phyloP scores from a whole-genome alignment of 2,113 vertebrate genomes.

The Microtus ochrogaster region DNA sequence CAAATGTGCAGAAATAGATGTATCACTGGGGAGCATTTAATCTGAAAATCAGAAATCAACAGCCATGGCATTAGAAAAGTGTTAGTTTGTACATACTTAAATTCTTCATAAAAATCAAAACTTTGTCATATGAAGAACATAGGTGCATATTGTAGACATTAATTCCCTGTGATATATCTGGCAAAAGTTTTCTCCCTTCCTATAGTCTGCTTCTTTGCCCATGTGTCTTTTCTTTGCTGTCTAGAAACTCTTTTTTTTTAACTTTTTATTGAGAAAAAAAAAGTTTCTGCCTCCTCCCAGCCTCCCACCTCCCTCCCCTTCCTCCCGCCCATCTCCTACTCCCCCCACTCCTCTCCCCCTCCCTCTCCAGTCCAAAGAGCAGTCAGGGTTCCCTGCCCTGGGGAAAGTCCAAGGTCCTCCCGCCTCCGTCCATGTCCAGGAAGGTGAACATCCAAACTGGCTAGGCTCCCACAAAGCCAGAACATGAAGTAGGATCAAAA shows the following conservation, averaged over 20 bases:
- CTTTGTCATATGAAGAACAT: background rate
- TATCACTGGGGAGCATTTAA: background rate
- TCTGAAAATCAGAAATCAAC: background rate
- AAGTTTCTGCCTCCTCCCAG: too few relatives aligned
- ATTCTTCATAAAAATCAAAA: background rate
- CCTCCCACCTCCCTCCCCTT: too few relatives aligned
- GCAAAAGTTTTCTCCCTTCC: background rate
- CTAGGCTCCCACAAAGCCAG: too few relatives aligned
- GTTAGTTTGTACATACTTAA: background rate
- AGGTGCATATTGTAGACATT: background rate
- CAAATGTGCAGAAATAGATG: background rate
- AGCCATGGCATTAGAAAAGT: background rate
- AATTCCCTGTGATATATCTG: background rate
- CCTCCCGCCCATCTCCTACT: too few relatives aligned
- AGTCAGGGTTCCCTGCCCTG: too few relatives aligned
- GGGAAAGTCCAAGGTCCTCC: too few relatives aligned
- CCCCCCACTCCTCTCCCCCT: too few relatives aligned
- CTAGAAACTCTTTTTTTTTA: background rate
- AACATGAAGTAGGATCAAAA: too few relatives aligned
- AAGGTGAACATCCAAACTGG: too few relatives aligned
- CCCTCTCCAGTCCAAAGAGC: too few relatives aligned
- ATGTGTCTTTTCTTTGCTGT: background rate
- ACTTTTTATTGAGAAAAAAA: too few relatives aligned
- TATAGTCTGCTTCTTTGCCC: background rate
- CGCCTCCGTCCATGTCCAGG: too few relatives aligned